phyloP scores from a whole-genome alignment of 2,797 vertebrate genomes.

The Thamnophis elegans region DNA sequence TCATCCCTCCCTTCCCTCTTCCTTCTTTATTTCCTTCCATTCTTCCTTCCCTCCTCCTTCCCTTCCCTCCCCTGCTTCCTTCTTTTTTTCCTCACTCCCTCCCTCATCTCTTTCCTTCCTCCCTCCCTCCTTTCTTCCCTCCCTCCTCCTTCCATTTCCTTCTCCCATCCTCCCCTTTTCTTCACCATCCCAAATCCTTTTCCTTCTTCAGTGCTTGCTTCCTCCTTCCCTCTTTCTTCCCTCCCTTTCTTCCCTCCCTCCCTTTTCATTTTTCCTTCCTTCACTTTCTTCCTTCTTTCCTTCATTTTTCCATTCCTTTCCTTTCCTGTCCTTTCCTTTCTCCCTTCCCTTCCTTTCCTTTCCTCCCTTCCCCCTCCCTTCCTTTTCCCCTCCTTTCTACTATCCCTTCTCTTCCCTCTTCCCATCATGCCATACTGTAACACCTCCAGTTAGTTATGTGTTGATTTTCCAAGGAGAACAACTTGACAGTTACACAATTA shows the following conservation, averaged over 20 bases:
- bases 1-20: neutral
- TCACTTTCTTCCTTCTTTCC: too few species aligned
- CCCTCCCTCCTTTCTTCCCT: neutral
- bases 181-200: too few species aligned
- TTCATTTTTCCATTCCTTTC: neutral
- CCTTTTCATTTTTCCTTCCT: neutral
- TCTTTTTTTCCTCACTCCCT: too few species aligned
- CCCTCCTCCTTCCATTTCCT: neutral
- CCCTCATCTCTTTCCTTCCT: neutral
- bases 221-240: neutral
- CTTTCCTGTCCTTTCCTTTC: neutral
- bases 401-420: neutral
- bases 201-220: neutral
- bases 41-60: too few species aligned
- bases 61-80: too few species aligned
- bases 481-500: slow-evolving; percentile 18
- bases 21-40: neutral
- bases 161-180: neutral
- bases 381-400: neutral
- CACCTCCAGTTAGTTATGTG: neutral
- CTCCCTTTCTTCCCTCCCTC: too few species aligned
- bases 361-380: too few species aligned
- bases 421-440: neutral
- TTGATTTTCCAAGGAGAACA: neutral
- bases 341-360: too few species aligned